Conservation (phyloP, 2,113 vertebrate genomes). For the Chitala chitala region DNA sequence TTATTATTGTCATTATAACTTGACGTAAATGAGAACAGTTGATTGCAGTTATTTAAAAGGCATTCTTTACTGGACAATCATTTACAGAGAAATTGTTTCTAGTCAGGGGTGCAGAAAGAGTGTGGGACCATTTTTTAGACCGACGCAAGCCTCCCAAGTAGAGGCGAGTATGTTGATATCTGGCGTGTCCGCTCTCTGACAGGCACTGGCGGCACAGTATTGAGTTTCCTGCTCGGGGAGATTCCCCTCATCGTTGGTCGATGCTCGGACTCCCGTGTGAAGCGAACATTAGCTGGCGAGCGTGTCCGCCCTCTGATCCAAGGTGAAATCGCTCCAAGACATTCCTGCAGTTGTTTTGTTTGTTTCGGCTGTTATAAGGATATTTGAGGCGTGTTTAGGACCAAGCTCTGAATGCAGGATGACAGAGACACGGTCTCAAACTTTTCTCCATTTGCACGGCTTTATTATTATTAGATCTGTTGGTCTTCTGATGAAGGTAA, state of each 20-base stretch:
- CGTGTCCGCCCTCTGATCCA: slow-evolving; percentile 36
- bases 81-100: background rate
- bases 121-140: background rate
- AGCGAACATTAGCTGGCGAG: slow-evolving; percentile 33
- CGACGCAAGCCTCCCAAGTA: slow-evolving; percentile 20
- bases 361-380: slow-evolving; percentile 18
- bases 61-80: background rate
- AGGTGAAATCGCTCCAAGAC: slow-evolving; percentile 31
- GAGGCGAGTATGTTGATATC: slow-evolving; percentile 33
- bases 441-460: slow-evolving; percentile 3
- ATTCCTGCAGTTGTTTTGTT: slow-evolving; percentile 36
- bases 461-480: background rate
- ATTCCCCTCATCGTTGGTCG: slow-evolving; percentile 33
- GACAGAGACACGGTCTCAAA: background rate
- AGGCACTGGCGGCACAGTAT: slow-evolving; percentile 25
- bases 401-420: background rate
- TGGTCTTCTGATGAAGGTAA: background rate
- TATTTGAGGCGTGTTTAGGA: background rate
- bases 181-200: slow-evolving; percentile 29
- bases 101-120: background rate
- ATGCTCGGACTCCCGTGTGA: slow-evolving; percentile 23
- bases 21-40: background rate
- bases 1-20: background rate
- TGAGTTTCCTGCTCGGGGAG: slow-evolving; percentile 14
- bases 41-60: background rate